phyloP scores from a whole-genome alignment of 2,888 invertebrate species.

The Hypolimnas misippus region DNA sequence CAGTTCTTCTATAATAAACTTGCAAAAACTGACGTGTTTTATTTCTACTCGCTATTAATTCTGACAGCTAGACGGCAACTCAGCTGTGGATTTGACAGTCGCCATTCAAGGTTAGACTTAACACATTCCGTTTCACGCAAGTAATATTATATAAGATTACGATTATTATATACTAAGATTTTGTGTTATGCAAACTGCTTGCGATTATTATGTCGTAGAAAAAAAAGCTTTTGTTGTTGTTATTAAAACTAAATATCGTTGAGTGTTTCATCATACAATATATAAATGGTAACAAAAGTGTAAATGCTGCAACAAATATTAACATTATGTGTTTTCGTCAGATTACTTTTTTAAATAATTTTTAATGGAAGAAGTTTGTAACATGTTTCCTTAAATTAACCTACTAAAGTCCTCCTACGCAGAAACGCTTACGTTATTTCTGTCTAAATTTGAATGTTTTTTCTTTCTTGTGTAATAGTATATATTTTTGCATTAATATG shows the following conservation, averaged over 20 bases:
- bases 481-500: too few species aligned
- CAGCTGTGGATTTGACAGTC: slow-evolving; percentile 43
- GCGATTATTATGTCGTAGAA: too few species aligned
- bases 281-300: too few species aligned
- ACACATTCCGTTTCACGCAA: slow-evolving; percentile 43
- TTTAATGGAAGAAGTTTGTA: too few species aligned
- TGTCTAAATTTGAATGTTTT: background rate
- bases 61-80: slow-evolving; percentile 19
- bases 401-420: slow-evolving; percentile 22
- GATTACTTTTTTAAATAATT: too few species aligned
- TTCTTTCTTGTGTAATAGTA: background rate
- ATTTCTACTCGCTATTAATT: slow-evolving; percentile 54
- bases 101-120: slow-evolving; percentile 37
- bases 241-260: too few species aligned
- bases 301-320: too few species aligned
- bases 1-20: slow-evolving; percentile 44
- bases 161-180: background rate
- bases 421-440: slow-evolving; percentile 12
- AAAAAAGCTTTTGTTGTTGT: too few species aligned
- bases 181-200: too few species aligned
- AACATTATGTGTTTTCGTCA: too few species aligned
- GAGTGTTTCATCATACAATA: too few species aligned
- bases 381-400: slow-evolving; percentile 16
- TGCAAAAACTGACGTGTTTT: slow-evolving; percentile 71
- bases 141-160: background rate